Percentiles rank a stretch among this genome's conserved stretches.
Conservation (phyloP, 30 jellyfish, hydroid and myxozoan species). For the Hydractinia symbiolongicarpus region DNA sequence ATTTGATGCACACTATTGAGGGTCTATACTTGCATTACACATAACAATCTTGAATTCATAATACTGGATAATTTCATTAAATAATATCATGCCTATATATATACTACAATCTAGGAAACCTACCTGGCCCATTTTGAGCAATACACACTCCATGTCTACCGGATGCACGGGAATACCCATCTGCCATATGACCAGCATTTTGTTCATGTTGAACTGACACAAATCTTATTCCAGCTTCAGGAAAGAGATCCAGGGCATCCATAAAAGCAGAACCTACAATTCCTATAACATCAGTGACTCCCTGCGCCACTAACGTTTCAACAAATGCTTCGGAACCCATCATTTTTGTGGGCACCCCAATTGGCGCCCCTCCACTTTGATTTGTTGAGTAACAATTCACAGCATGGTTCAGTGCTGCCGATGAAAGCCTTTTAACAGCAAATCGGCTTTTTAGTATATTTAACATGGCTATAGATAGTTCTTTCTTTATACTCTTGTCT, state of each 20-base stretch:
- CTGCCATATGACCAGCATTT: conserved; percentile 92
- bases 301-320: conserved; percentile 73
- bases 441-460: neutral
- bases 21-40: no score
- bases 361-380: conserved; percentile 2
- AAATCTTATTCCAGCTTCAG: conserved; percentile 83
- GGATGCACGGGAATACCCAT: conserved; percentile 69
- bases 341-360: conserved; percentile 62
- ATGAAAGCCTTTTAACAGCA: neutral
- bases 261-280: conserved; percentile 86
- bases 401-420: neutral
- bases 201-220: conserved; percentile 83
- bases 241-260: conserved; percentile 82
- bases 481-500: no score
- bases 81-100: no score
- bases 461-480: neutral
- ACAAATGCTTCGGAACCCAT: conserved; percentile 78
- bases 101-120: no score
- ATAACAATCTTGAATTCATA: no score
- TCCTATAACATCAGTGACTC: conserved; percentile 75
- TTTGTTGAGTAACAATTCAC: neutral
- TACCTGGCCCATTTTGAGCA: conserved; percentile 94
- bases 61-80: no score
- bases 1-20: no score
- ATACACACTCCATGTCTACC: conserved; percentile 85